These are phyloP conservation scores for Agrochola macilenta DNA, from an alignment of 2,888 invertebrate species.

Conservation along the genomic window DNA sequence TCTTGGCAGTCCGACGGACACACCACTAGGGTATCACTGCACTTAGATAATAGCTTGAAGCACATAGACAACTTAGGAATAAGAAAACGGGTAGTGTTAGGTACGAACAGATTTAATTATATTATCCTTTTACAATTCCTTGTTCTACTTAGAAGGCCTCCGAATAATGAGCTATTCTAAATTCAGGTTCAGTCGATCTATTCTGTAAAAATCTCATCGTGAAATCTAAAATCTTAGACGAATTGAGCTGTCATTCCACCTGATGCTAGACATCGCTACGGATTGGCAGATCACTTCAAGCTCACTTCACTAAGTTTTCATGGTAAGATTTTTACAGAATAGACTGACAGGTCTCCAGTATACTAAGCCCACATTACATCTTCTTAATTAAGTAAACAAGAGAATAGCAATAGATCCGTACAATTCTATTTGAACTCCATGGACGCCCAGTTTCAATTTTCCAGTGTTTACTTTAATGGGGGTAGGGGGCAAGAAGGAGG, in stretches of 20 bases:
- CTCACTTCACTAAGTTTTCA: background rate
- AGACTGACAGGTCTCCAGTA: background rate
- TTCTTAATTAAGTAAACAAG: slow-evolving; percentile 38
- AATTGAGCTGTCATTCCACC: background rate
- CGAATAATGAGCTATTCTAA: background rate
- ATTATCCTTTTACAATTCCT: background rate
- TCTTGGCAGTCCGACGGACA: no score
- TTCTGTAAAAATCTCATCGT: background rate
- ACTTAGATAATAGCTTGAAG: background rate
- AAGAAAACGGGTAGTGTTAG: background rate
- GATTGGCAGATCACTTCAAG: background rate
- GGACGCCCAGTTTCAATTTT: slow-evolving; percentile 58
- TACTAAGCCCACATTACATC: slow-evolving; percentile 8
- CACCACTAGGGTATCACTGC: no score
- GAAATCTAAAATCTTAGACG: background rate
- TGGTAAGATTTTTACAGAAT: background rate
- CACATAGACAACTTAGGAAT: background rate
- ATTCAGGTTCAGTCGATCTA: background rate
- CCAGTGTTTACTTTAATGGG: slow-evolving; percentile 64
- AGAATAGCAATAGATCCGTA: slow-evolving; percentile 47
- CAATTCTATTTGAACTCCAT: slow-evolving; percentile 62
- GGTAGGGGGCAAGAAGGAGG: slow-evolving; percentile 24
- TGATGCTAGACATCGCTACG: background rate
- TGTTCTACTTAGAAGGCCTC: background rate
- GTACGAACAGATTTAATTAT: background rate